Base-by-base conservation (phyloP, 2,113 vertebrate genomes). In the Accipiter virgatus region DNA sequence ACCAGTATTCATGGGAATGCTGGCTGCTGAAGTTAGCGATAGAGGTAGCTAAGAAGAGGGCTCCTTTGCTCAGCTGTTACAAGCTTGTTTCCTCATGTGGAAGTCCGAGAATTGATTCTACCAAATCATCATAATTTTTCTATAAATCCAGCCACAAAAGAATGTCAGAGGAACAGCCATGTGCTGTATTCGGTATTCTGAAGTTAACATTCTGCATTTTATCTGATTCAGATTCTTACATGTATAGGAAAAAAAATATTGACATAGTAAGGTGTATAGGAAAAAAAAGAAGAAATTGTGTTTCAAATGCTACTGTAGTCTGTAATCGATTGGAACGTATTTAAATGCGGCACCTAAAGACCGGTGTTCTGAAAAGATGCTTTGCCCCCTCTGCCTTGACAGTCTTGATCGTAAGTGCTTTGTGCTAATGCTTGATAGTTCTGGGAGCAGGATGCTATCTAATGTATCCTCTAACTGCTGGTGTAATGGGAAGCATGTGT, bases 231-330 rank as follows among this genome's bases (percentile, higher is more conserved):
- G 12, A 66, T 73, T 70, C 42, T 66, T 45, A 43, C 1, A 7
- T 0, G 0, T 17, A 12, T 11, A 48, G 50, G 6, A 8, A 27
- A 67, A 18, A 61, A 67, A 65, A 75, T 32, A 4, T 0, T 0
- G 1, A 19, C 31, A 2, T 34, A 31, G 61, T 61, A 80, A 93
- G 11, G 23, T 16, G 12, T 11, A 26, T 50, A 38, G 61, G 40
- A 42, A 13, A 83, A 50, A 55, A 79, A 79, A 22, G 12, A 43
- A 63, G 31, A 68, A 56, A 34, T 16, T 0, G 8, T 45, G 20
- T 63, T 94, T 86, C 38, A 91, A 70, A 62, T 14, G 53, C 38
- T 92, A 3, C 19, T 66, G 11, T 58, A 32, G 59, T 48, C 52
- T 88, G 48, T 43, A 32, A 22, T 62, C 36, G 32, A 2, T 9